These are phyloP conservation scores for Sinocyclocheilus anophthalmus DNA, from an alignment of 2,113 vertebrate species.

Conservation along the genomic window DNA sequence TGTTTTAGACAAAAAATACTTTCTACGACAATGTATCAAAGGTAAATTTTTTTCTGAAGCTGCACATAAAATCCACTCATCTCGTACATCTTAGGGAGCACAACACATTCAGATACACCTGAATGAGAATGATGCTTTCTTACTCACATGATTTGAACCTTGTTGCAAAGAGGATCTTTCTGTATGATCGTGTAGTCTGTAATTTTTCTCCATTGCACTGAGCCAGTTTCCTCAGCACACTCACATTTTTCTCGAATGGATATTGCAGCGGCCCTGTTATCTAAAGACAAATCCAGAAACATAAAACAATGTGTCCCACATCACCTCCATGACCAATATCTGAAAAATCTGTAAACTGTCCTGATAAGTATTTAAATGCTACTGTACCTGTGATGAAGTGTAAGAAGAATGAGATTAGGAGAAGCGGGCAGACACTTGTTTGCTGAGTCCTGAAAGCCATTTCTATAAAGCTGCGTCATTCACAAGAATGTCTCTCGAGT, in stretches of 20 bases:
- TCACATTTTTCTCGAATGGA: constrained; percentile 46
- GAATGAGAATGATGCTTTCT: background rate
- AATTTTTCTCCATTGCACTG: constrained; percentile 40
- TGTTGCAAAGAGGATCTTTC: constrained; percentile 45
- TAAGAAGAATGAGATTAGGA: constrained; percentile 22
- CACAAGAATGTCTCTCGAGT: background rate
- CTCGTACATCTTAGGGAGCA: background rate
- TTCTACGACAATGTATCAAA: background rate
- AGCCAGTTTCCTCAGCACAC: constrained; percentile 24
- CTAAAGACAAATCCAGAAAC: constrained; percentile 23
- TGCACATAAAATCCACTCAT: background rate
- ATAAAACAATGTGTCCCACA: background rate
- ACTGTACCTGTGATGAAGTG: constrained; percentile 43
- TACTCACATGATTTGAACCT: constrained; percentile 63
- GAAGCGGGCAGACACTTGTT: background rate
- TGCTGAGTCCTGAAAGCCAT: constrained; percentile 44
- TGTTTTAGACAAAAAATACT: background rate
- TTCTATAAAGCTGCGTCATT: background rate
- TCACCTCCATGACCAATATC: constrained; percentile 1
- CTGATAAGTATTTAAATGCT: background rate
- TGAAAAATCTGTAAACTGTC: background rate
- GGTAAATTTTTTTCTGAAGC: background rate
- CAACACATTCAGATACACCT: background rate
- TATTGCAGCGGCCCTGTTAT: constrained; percentile 9
- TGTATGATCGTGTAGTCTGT: constrained; percentile 36